Evolutionary conservation across 1,140 invertebrate species (phyloP), one percentile per base, ranked within the genome.

Genomic region (Chrysomallon squamiferum): DNA sequence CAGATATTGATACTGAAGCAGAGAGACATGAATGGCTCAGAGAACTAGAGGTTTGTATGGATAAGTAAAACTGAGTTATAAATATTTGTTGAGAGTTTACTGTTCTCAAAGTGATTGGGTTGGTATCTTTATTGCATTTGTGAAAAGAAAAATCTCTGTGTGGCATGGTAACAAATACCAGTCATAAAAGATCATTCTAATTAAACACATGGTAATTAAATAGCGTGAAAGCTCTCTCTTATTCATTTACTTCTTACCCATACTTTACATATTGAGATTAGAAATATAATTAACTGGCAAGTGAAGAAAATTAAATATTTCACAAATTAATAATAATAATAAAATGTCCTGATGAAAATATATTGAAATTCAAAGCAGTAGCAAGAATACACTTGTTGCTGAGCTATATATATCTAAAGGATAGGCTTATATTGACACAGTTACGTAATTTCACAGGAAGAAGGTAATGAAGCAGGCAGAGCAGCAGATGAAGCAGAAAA

Each of bases 1-100:
- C 81, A 25, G 75, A 78, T 38, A 63, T 76, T 2, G 64, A 76
- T 59, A 58, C 70, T 59, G 74, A 79, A 47, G 59, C 63, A 2
- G 66, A 74, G 43, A 62, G 78, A 35, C 64, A 66, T 22, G 54
- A 61, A 38, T 73, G 73, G 25, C 59, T 78, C 15, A 67, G 66
- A 58, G 67, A 74, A 63, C 59, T 81, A 32, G 74, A 81, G 68
- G 47, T 50, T 15, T 50, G 47, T 50, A 11, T 43, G 41, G 41
- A n/a, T n/a, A 43, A 43, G 9, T 43, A 9, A 9, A 9, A 9
- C 41, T 43, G 9, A 43, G n/a, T 43, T 9, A n/a, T 32, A 47
- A 22, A n/a, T 52, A 22, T 52, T 52, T 52, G 15, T 52, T 52
- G n/a, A n/a, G n/a, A 13, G 49, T 52, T 52, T 52, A 25, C 22